Conservation (phyloP, 1,140 invertebrate genomes). For the Stegodyphus dumicola region DNA sequence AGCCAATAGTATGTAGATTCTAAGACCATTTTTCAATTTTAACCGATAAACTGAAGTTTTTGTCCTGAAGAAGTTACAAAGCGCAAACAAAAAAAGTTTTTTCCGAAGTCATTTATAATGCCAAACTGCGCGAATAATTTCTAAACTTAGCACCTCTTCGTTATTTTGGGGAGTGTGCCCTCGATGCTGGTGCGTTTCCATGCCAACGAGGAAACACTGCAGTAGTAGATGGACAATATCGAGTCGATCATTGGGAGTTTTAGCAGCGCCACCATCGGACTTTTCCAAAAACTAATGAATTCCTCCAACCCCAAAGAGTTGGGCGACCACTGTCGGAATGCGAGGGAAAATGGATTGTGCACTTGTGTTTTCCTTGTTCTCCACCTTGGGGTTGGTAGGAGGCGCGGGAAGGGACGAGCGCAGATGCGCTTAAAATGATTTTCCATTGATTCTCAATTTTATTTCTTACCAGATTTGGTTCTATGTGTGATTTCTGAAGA, state of each 20-base stretch:
- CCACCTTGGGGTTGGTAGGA: neutral
- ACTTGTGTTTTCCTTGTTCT: neutral
- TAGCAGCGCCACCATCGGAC: constrained; percentile 52
- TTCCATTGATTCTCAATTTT: neutral
- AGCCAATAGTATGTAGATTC: too few species aligned
- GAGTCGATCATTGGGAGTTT: constrained; percentile 57
- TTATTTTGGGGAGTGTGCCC: constrained; percentile 52
- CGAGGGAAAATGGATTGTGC: neutral
- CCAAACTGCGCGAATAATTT: constrained; percentile 21
- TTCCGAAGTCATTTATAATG: neutral
- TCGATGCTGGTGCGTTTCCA: constrained; percentile 46
- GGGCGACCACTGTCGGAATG: constrained; percentile 22
- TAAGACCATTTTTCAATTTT: too few species aligned
- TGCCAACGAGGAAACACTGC: constrained; percentile 54
- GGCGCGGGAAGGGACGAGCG: neutral
- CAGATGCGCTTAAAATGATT: neutral
- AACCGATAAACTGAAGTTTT: too few species aligned
- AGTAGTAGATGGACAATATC: constrained; percentile 59
- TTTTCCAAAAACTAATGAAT: constrained; percentile 56
- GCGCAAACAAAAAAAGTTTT: constrained; percentile 28
- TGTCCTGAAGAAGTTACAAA: too few species aligned
- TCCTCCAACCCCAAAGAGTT: constrained; percentile 55
- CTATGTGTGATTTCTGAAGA: neutral
- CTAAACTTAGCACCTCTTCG: constrained; percentile 4
- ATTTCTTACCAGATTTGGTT: neutral